Base-by-base conservation (phyloP, 1,140 invertebrate genomes). In the Nebria ingens region DNA sequence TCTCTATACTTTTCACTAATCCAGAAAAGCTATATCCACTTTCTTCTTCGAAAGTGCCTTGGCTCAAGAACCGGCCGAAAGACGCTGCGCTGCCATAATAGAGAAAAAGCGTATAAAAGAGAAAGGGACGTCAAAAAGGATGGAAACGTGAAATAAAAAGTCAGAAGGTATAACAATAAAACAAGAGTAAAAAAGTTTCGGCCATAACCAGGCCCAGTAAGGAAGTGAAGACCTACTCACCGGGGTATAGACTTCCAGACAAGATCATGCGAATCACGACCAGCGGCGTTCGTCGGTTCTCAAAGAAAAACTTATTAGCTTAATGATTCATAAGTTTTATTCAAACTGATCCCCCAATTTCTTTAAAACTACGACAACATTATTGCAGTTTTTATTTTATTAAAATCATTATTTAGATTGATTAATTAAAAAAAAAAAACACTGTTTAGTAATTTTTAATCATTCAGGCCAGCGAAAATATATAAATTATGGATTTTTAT, bases 111-210 rank as follows among this genome's bases (percentile, higher is more conserved):
- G n/a, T n/a, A n/a, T n/a, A n/a, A n/a, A n/a, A n/a, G n/a, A n/a
- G n/a, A n/a, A n/a, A n/a, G n/a, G n/a, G n/a, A n/a, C n/a, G n/a
- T n/a, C n/a, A 17, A 17, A 45, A 45, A 17, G 15, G 15, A 45
- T 45, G 40, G 15, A 45, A 45, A 45, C 40, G 40, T 11, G 40
- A 45, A 45, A 45, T 45, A 45, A 45, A 45, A 45, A 45, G 40
- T 45, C 40, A 45, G 40, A 17, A 45, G 40, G 40, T 45, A 45
- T 45, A 45, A 45, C 40, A 45, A 45, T 45, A 45, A 45, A 45
- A 45, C 40, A 45, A 45, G 40, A 45, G 15, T 45, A 45, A 45
- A 45, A 45, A 45, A 45, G 40, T 45, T 45, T 45, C 40, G 40
- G 17, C 6, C 40, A 45, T 45, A 45, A 45, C 40, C 4, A 17